phyloP scores from a whole-genome alignment of 2,113 vertebrate species.

The Phocoena sinus region DNA sequence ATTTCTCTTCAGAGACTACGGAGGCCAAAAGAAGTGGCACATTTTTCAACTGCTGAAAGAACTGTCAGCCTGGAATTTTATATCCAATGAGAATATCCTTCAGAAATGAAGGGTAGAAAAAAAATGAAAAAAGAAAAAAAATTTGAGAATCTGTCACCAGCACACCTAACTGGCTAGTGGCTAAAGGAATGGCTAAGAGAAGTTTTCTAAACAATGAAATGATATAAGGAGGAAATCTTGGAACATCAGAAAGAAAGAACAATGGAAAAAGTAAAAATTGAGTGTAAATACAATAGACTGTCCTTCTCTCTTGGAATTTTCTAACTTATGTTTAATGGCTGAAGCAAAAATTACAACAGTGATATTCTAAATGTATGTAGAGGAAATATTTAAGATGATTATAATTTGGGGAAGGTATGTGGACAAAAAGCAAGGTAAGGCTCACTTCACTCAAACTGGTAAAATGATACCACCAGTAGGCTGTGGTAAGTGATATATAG shows the following conservation, averaged over 20 bases:
- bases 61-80: background rate
- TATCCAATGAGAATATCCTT: background rate
- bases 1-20: background rate
- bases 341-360: background rate
- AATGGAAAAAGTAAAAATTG: background rate
- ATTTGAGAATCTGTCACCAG: background rate
- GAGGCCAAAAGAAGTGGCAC: background rate
- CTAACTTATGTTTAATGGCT: background rate
- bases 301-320: background rate
- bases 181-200: background rate
- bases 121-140: background rate
- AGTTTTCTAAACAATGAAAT: background rate
- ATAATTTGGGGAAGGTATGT: background rate
- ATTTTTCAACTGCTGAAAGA: background rate
- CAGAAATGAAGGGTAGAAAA: background rate
- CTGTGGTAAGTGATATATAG: background rate
- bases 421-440: background rate
- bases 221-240: background rate
- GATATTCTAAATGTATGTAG: background rate
- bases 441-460: background rate
- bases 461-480: background rate
- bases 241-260: background rate
- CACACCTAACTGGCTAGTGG: background rate
- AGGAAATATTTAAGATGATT: background rate
- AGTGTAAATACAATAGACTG: background rate